These are phyloP conservation scores for Drosophila paramelanica DNA, from an alignment of 2,888 invertebrate species.

Conservation along the genomic window DNA sequence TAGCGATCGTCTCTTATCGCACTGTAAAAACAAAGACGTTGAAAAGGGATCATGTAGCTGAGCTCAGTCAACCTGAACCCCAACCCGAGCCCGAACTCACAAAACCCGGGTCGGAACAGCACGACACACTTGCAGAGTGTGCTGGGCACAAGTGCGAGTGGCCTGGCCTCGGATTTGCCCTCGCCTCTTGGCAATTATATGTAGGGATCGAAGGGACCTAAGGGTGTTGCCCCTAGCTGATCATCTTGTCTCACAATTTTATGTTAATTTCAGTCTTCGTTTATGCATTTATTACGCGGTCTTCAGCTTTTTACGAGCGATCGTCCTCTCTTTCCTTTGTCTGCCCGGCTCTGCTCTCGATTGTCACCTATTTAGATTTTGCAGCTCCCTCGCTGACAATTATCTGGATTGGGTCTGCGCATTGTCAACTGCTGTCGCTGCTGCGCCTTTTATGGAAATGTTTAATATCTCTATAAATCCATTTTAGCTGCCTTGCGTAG, in stretches of 20 bases:
- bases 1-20: constrained; percentile 67
- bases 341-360: constrained; percentile 36
- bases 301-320: constrained; percentile 68
- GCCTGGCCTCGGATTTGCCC: constrained; percentile 26
- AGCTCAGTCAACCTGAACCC: constrained; percentile 56
- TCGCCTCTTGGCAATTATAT: constrained; percentile 52
- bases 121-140: constrained; percentile 79
- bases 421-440: constrained; percentile 32
- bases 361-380: constrained; percentile 72
- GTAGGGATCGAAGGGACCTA: constrained; percentile 19
- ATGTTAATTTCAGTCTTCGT: constrained; percentile 70
- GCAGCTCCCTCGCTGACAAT: constrained; percentile 49
- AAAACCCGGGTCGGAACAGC: constrained; percentile 1
- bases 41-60: constrained; percentile 64
- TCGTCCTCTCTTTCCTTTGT: not conserved
- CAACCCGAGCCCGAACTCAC: constrained; percentile 31
- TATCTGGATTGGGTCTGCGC: constrained; percentile 6
- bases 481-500: constrained; percentile 48
- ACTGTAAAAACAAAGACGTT: constrained; percentile 72
- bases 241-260: constrained; percentile 66
- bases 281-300: constrained; percentile 67
- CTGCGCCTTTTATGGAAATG: constrained; percentile 45
- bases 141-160: constrained; percentile 72
- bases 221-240: constrained; percentile 58
- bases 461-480: constrained; percentile 71